phyloP scores from a whole-genome alignment of 2,888 invertebrate genomes.

The Eustalomyia histrio region DNA sequence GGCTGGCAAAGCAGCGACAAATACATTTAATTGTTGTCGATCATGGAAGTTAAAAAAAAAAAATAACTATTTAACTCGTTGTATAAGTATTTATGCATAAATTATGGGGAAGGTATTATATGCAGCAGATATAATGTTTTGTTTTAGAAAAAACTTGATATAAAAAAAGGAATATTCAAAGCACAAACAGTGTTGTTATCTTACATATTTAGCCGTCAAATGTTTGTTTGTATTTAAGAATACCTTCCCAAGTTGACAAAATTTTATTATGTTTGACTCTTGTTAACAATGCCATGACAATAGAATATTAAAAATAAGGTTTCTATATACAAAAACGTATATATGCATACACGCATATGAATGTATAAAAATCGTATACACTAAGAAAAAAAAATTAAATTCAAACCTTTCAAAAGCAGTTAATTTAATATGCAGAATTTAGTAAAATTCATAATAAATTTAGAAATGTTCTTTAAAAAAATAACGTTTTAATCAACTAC shows the following conservation, averaged over 20 bases:
- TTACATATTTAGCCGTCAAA: neutral
- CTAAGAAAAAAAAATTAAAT: no score
- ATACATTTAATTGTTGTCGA: constrained; percentile 72
- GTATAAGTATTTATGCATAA: neutral
- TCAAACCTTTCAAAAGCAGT: no score
- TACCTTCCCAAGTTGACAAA: neutral
- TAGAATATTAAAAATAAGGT: constrained; percentile 40
- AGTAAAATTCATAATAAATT: no score
- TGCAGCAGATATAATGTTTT: no score
- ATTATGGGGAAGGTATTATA: neutral
- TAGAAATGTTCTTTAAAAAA: no score
- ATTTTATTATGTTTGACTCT: constrained; percentile 24
- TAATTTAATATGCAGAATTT: no score
- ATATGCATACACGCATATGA: neutral
- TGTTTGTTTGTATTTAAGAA: neutral
- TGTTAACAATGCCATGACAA: constrained; percentile 58
- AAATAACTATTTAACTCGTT: constrained; percentile 54
- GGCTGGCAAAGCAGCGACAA: constrained; percentile 56
- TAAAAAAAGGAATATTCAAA: no score
- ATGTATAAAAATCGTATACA: neutral
- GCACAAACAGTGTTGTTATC: no score
- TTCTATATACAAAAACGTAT: neutral
- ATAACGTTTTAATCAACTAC: no score
- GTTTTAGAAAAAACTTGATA: no score
- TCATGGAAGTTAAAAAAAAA: constrained; percentile 72